Evolutionary conservation across 2,888 invertebrate species (phyloP).

Genomic region (Chloromyia formosa): DNA sequence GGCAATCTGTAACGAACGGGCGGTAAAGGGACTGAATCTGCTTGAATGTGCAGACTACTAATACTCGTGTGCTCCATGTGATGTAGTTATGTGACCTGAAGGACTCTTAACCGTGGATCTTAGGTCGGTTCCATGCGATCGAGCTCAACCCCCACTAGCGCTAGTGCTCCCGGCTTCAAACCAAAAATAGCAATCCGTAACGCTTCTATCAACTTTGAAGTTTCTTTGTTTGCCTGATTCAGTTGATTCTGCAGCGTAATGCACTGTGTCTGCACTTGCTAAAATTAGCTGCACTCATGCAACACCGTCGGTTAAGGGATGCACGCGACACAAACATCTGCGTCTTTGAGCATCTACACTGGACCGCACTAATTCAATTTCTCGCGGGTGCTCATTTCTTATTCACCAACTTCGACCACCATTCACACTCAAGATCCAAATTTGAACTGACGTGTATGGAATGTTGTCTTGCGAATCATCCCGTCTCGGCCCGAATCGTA

Average conservation of each 20-base stretch:
- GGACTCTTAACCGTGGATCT: neutral
- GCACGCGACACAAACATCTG: neutral
- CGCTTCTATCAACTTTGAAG: constrained; percentile 42
- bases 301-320: neutral
- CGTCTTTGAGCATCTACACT: no score
- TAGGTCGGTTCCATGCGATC: neutral
- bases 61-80: no score
- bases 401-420: neutral
- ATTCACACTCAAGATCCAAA: neutral
- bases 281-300: constrained; percentile 15
- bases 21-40: no score
- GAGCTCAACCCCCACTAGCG: constrained; percentile 33
- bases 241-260: constrained; percentile 39
- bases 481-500: constrained; percentile 7
- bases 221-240: constrained; percentile 34
- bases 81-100: no score
- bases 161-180: constrained; percentile 25
- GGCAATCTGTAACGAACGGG: neutral
- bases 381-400: no score
- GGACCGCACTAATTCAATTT: no score
- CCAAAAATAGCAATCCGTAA: constrained; percentile 47
- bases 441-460: constrained; percentile 36
- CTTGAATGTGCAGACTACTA: no score
- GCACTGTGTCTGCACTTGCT: constrained; percentile 33
- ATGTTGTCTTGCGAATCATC: no score